Evolutionary conservation across 2,113 vertebrate genomes (phyloP).

Genomic region (Cololabis saira): DNA sequence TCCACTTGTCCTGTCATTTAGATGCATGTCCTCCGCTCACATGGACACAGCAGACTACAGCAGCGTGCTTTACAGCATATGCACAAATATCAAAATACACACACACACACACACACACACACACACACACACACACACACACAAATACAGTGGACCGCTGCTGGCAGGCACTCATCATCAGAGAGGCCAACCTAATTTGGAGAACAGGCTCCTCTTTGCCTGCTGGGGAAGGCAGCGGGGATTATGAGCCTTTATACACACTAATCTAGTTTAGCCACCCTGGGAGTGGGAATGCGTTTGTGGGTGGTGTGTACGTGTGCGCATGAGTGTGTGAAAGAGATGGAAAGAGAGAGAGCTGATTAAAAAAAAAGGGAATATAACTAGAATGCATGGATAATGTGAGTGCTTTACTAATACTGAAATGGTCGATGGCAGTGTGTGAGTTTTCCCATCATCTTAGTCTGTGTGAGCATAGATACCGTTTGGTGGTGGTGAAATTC

Average conservation of each 20-base stretch:
- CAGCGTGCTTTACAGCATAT: conserved; percentile 23
- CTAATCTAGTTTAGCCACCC: conserved; percentile 82
- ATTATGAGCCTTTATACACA: conserved; percentile 82
- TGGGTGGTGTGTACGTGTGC: conserved; percentile 20
- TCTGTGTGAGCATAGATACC: conserved; percentile 63
- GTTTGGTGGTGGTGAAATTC: conserved; percentile 42
- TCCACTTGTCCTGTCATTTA: conserved; percentile 14
- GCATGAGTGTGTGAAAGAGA: not conserved
- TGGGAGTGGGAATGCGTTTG: conserved; percentile 58
- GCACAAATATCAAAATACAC: conserved; percentile 37
- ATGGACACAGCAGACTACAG: conserved; percentile 39
- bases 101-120: conserved; percentile 44
- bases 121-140: conserved; percentile 39
- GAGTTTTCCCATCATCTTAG: conserved; percentile 16
- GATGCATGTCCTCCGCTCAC: conserved; percentile 23
- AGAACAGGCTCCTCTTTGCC: conserved; percentile 77
- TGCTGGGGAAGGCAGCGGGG: conserved; percentile 76
- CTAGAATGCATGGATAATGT: conserved; percentile 9
- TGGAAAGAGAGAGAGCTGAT: conserved; percentile 1
- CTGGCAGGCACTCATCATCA: conserved; percentile 73
- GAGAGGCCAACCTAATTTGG: conserved; percentile 79
- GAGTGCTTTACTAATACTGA: conserved; percentile 7
- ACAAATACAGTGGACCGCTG: conserved; percentile 53
- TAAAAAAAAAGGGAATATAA: conserved; percentile 41
- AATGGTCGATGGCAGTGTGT: conserved; percentile 2